Percentiles rank a stretch among this genome's conserved stretches.
phyloP scores from a whole-genome alignment of 2,113 vertebrate genomes.

The Cnemophilus loriae region DNA sequence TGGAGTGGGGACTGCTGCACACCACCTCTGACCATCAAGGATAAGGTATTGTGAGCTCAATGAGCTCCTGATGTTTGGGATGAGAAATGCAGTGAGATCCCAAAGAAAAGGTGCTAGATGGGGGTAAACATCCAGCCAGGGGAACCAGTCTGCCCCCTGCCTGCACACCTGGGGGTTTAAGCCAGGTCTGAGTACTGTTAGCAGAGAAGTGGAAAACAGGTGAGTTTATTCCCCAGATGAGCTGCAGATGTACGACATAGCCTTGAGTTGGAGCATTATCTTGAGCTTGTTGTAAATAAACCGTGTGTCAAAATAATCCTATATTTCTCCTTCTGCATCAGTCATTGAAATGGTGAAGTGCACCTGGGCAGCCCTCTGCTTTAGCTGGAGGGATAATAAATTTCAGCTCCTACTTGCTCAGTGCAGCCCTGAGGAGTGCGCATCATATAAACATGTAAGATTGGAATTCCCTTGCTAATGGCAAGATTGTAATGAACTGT shows the following conservation, averaged over 20 bases:
- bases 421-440: not conserved
- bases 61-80: not conserved
- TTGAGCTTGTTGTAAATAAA: not conserved
- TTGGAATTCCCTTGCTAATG: not conserved
- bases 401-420: not conserved
- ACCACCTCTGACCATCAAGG: rapidly evolving
- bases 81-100: not conserved
- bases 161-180: no score
- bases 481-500: conserved; percentile 13
- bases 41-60: rapidly evolving
- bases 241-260: not conserved
- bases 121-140: not conserved
- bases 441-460: not conserved
- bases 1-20: not conserved
- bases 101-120: not conserved
- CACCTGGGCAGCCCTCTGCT: not conserved
- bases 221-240: not conserved
- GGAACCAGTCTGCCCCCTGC: no score
- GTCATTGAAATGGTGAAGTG: not conserved
- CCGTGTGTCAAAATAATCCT: not conserved
- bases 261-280: not conserved
- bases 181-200: not conserved
- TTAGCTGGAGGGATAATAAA: not conserved
- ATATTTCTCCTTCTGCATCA: not conserved
- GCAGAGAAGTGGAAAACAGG: not conserved